Base-by-base conservation (phyloP, 2,797 vertebrate species). In the Cyclopterus lumpus region DNA sequence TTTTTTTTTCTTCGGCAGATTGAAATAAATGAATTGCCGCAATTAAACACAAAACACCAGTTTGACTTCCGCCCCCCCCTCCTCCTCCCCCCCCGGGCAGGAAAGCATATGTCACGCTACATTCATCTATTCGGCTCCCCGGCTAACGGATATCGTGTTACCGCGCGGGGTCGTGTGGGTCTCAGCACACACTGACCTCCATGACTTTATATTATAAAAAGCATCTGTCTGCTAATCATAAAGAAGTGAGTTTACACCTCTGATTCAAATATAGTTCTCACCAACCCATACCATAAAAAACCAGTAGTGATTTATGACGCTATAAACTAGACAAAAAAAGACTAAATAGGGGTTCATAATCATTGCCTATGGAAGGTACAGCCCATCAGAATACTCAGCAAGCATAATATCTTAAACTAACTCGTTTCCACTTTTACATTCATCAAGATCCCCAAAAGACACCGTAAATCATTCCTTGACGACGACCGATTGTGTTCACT, bases 11-110 rank as follows among this genome's bases (percentile, higher is more conserved):
- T 85, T 75, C 58, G 65, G 63, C 78, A 75, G 64, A 85, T 91
- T 92, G 73, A 79, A 89, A 92, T 92, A 74, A 90, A 93, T 91
- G 88, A 87, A 91, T 73, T 24, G 73, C 78, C 24, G 73, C 81
- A 90, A 90, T 93, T 91, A 90, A 82, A 87, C 55, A 75, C 68
- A 34, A 76, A 90, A 86, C 67, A 84, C 68, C 49, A 38, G 80
- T 74, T 90, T 58, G 48, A 88, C 87, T 78, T 69, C 66, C 15
- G 53, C 64, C 79, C 80, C 74, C 14, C 53, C 65, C 79, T 69
- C 66, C 15, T 53, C 64, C 79, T 80, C 74, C 14, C 53, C 65
- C 79, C 80, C 74, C 14, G n/a, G 72, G 77, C 82, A 77, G 53
- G 0, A 16, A 84, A 74, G 70, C 51, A 71, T 81, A 75, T 84